Percentiles rank a stretch among this genome's conserved stretches.
phyloP scores from a whole-genome alignment of 2,888 invertebrate genomes.

The Mythimna pallens region DNA sequence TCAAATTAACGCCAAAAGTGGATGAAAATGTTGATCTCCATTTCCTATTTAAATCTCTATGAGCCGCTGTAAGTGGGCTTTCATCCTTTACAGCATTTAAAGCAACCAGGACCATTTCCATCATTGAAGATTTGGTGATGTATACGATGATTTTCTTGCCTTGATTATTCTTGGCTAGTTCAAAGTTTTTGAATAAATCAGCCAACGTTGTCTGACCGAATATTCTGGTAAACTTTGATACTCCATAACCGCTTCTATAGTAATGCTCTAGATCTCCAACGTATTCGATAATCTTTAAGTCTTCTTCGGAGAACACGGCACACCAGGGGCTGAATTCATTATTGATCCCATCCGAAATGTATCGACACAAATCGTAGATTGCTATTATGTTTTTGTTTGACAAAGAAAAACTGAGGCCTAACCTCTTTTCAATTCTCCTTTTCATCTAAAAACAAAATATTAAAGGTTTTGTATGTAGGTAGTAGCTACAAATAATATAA shows the following conservation, averaged over 20 bases:
- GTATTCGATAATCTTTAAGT: slow-evolving; percentile 94
- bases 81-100: slow-evolving; percentile 92
- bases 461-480: not conserved
- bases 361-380: slow-evolving; percentile 95
- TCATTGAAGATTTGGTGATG: slow-evolving; percentile 92
- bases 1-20: slow-evolving; percentile 93
- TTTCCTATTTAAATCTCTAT: slow-evolving; percentile 90
- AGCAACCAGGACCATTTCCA: slow-evolving; percentile 92
- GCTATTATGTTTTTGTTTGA: slow-evolving; percentile 86
- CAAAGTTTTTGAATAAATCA: slow-evolving; percentile 92
- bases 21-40: slow-evolving; percentile 93
- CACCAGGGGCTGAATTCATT: slow-evolving; percentile 93
- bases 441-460: slow-evolving; percentile 69
- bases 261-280: slow-evolving; percentile 93
- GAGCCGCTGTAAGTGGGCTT: slow-evolving; percentile 88
- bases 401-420: slow-evolving; percentile 79
- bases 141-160: slow-evolving; percentile 91
- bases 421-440: slow-evolving; percentile 84
- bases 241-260: slow-evolving; percentile 89
- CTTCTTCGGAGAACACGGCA: slow-evolving; percentile 92
- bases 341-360: slow-evolving; percentile 91
- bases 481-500: too few species aligned
- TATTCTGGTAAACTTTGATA: slow-evolving; percentile 80
- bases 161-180: slow-evolving; percentile 75
- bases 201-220: slow-evolving; percentile 93